These are phyloP conservation scores for Pyrgilauda ruficollis DNA, from an alignment of 2,113 vertebrate species.

Conservation along the genomic window DNA sequence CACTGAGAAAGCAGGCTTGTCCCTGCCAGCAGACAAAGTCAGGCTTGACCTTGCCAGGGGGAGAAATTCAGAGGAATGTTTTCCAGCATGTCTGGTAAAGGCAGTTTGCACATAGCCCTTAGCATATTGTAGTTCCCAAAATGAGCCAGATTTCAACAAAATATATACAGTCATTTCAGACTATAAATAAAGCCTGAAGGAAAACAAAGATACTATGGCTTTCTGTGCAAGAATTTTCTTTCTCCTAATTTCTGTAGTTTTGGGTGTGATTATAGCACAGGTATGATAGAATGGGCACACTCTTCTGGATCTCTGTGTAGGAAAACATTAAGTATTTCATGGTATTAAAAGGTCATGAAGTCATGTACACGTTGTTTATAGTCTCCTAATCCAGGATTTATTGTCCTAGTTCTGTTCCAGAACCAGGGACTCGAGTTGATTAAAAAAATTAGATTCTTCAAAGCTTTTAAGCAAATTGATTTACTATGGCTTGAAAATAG, in stretches of 20 bases:
- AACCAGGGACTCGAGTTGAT: background rate
- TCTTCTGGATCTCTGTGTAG: background rate
- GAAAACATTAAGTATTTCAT: background rate
- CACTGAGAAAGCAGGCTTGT: background rate
- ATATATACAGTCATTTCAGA: background rate
- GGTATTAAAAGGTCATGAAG: background rate
- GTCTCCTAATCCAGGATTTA: constrained; percentile 24
- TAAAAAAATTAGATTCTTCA: background rate
- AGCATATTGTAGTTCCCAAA: background rate
- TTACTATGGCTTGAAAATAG: background rate
- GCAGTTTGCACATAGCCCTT: background rate
- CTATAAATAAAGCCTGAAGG: background rate
- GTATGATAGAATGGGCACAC: background rate
- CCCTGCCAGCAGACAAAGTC: background rate
- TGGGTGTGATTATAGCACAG: background rate
- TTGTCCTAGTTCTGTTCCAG: background rate
- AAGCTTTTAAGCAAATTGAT: constrained; percentile 25
- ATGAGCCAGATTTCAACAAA: background rate
- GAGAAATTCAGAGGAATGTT: background rate
- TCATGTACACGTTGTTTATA: background rate
- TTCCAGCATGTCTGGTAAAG: background rate
- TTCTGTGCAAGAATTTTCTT: background rate
- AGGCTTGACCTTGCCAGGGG: background rate
- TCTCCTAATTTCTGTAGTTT: background rate
- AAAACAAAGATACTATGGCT: background rate